Percentiles rank a stretch among this genome's conserved stretches.
phyloP scores from a whole-genome alignment of 2,888 invertebrate genomes.

The Andrena camellia region DNA sequence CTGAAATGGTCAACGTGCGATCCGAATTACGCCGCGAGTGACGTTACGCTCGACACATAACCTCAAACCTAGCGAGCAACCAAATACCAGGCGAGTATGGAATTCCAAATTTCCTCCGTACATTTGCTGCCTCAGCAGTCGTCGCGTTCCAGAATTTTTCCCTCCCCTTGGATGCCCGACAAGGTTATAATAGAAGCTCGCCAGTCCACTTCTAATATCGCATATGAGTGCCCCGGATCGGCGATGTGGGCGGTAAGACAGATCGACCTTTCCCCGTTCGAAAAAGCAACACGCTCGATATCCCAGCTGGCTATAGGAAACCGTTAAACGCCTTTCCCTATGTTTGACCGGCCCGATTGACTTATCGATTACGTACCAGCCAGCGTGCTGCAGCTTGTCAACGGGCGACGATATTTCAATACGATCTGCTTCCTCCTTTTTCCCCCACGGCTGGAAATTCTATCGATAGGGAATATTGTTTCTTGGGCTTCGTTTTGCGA shows the following conservation, averaged over 20 bases:
- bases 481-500: constrained; percentile 23
- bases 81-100: no score
- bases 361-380: constrained; percentile 41
- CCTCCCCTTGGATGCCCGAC: constrained; percentile 5
- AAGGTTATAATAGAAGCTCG: constrained; percentile 51
- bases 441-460: neutral
- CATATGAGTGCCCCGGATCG: constrained; percentile 44
- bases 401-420: constrained; percentile 50
- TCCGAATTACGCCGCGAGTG: neutral
- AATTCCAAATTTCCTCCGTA: constrained; percentile 22
- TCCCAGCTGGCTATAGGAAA: constrained; percentile 35
- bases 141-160: constrained; percentile 37
- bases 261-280: constrained; percentile 45
- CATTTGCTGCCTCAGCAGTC: neutral
- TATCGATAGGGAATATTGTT: constrained; percentile 20
- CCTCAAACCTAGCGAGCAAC: no score
- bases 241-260: constrained; percentile 45
- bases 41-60: neutral
- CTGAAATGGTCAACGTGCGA: neutral
- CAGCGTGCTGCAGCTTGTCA: constrained; percentile 47
- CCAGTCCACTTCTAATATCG: constrained; percentile 62
- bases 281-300: constrained; percentile 43
- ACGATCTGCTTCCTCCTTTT: constrained; percentile 26
- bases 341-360: constrained; percentile 55
- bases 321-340: constrained; percentile 49